Base-by-base conservation (phyloP, 2,888 invertebrate genomes). In the Tricholauxania praeusta region DNA sequence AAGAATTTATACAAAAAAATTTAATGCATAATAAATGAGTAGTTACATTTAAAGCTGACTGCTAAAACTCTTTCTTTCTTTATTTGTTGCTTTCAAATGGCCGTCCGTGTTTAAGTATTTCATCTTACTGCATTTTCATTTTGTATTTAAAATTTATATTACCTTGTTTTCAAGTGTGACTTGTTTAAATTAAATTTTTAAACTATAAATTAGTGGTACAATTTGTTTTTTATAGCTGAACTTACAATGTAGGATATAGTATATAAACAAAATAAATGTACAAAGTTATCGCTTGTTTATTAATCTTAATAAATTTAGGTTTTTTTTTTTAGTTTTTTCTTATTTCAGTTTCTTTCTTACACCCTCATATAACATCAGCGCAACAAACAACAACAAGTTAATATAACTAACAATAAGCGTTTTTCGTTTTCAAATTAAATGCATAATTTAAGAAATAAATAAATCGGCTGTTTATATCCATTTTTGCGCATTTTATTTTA, bases 321-420 rank as follows among this genome's bases (percentile, higher is more conserved):
- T 17, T 19, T 60, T 22, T 15, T 12, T 60, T 15, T 28, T 60
- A 22, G 15, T 22, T 60, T 17, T 17, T 60, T 69, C 10, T 57
- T 8, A 12, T 69, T 49, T 63, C 28, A 59, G 47, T 70, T 72
- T 19, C 49, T 22, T 71, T 69, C 72, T 70, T 71, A 74, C 62
- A 74, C 64, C 75, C 69, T 74, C 72, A 55, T 73, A 47, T n/a
- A 70, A 52, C 63, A 53, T 47, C 17, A 47, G 28, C 63, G 39
- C 59, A 67, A 70, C 59, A 66, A 68, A 66, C 49, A 74, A 72
- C 72, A 72, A 74, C 63, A 74, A 77, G 71, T 63, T 70, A 73
- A 69, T 66, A 52, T 28, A 52, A 53, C 53, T 53, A 66, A 52
- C 53, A 66, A 67, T 55, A 55, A 67, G 47, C 47, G 57, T 57